Base-by-base conservation (phyloP, 2,113 vertebrate genomes). In the Xyliphius kryptos region DNA sequence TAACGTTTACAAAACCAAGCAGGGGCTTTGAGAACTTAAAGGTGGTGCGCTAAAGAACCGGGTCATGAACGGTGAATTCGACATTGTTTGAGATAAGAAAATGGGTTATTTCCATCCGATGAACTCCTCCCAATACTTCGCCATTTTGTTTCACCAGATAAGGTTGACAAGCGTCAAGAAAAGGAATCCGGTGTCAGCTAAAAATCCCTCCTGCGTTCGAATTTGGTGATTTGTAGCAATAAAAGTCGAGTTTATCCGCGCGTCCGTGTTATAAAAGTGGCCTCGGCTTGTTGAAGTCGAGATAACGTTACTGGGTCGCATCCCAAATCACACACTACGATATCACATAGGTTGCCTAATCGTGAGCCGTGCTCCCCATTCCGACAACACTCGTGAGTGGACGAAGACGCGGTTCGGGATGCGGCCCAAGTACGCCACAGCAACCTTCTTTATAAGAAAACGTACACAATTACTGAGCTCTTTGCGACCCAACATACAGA, bases 81-180 rank as follows among this genome's bases (percentile, higher is more conserved):
- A 5, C 46, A 3, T 14, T 3, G 54, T 22, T 52, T 54, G 14
- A 9, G 44, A 37, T 15, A 2, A 38, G 11, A 47, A 64, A 72
- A 40, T 36, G 46, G 73, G 67, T 73, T 77, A 61, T 79, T 81
- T 77, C 77, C 70, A 70, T 48, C 66, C 61, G 12, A 76, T 14
- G 62, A 80, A 81, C 83, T 81, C 83, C 85, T 85, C 82, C 83
- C 80, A 64, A 70, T 41, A 56, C 76, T 78, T 78, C 85, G 87
- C 87, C 87, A 88, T 87, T 86, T 88, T 88, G 85, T 76, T 69
- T 56, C 40, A 46, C 19, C 36, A 17, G 15, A 40, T n/a, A 46
- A 46, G 12, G 43, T 15, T 38, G 15, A 51, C 16, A 68, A 44
- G 54, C 56, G 44, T 49, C n/a, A 32, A 36, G 37, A 17, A 41